Conservation (phyloP, 2,113 vertebrate species). For the Suricata suricatta region DNA sequence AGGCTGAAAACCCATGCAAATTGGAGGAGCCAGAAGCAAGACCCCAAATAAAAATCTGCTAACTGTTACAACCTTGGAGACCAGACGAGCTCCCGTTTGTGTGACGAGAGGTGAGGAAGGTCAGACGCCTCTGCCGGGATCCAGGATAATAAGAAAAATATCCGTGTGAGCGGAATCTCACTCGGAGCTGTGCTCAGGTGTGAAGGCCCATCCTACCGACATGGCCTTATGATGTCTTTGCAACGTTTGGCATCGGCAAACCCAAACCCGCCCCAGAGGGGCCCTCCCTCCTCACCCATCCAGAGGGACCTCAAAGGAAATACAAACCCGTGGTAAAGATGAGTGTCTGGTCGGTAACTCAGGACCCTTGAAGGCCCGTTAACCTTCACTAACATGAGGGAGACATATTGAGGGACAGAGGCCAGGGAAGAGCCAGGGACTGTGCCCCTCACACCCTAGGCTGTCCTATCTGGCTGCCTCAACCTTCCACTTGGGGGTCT, state of each 20-base stretch:
- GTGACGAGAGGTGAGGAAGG: neutral
- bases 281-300: rapidly evolving
- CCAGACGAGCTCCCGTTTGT: rapidly evolving
- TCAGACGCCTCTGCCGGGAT: no score
- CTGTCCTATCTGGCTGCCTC: neutral
- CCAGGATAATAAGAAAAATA: neutral
- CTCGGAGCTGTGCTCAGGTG: neutral
- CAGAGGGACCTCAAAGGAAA: neutral
- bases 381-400: no score
- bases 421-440: rapidly evolving
- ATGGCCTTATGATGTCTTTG: neutral
- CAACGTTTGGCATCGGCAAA: neutral
- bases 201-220: rapidly evolving
- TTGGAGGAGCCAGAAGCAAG: neutral
- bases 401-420: neutral
- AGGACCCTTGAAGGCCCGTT: neutral
- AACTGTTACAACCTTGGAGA: neutral
- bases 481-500: no score
- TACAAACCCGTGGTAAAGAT: neutral
- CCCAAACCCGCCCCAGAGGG: no score
- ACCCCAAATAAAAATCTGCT: no score
- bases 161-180: no score
- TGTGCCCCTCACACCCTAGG: neutral
- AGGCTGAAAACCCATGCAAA: neutral
- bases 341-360: neutral